Evolutionary conservation across 2,113 vertebrate species (phyloP), one percentile per base, ranked within the genome.

Genomic region (Syngnathus typhle): DNA sequence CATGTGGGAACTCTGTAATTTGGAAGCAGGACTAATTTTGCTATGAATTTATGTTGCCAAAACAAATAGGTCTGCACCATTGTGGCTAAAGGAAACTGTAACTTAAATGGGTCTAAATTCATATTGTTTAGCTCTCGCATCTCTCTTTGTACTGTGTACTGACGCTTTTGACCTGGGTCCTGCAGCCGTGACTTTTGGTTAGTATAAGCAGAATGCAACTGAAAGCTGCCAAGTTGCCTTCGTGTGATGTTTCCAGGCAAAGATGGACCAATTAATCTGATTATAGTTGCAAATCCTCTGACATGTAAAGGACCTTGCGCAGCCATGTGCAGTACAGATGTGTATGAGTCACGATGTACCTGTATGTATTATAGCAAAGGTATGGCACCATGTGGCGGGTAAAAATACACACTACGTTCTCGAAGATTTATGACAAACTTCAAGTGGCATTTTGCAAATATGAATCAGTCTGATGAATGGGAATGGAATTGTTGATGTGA

Each of bases 281-380:
- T 96, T 93, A 94, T 92, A 91, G 91, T 91, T 91, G 87, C 92
- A 94, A 93, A 89, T 93, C 91, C 90, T 90, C 89, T 84, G 90
- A 94, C 93, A 94, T 89, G 88, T 93, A 93, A 92, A 88, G 78
- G 90, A 82, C 79, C 87, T 88, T 88, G 88, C 84, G 81, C 63
- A 67, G 73, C 90, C 95, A 96, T 95, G 93, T 96, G 96, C 87
- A 80, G 81, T 90, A 74, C 95, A 98, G 94, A 98, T 98, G 95
- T 92, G 86, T 79, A 67, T 69, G 36, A 73, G 79, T 75, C 71
- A 82, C 76, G 64, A 38, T 81, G 72, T 84, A 82, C 78, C 83
- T 82, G 74, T 70, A 71, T 76, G 71, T 76, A 64, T 67, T 44
- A 65, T 3, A 72, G 59, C 6, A 10, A 74, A 75, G 73, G 55